Evolutionary conservation across 2,113 vertebrate genomes (phyloP).

Genomic region (Lates calcarifer): DNA sequence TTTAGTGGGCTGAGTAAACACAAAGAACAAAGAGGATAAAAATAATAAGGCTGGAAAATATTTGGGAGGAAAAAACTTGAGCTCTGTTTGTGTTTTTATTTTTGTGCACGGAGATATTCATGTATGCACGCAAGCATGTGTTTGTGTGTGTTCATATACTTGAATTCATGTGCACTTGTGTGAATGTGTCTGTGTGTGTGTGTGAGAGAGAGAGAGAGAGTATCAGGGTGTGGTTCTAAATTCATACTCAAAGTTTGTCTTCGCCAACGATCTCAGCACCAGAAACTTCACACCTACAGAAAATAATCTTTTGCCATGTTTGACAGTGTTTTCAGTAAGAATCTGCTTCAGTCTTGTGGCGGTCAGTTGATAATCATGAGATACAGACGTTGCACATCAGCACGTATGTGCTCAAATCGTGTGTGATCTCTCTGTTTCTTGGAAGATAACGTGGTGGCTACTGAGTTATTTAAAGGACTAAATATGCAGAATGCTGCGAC

Average conservation of each 20-base stretch:
- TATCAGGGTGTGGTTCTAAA: constrained; percentile 45
- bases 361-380: constrained; percentile 51
- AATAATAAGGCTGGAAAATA: constrained; percentile 65
- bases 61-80: constrained; percentile 50
- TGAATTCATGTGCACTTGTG: not conserved
- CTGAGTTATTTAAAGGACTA: constrained; percentile 28
- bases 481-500: not conserved
- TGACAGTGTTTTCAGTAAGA: not conserved
- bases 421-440: constrained; percentile 12
- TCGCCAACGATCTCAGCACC: constrained; percentile 14
- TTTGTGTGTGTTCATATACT: constrained; percentile 11
- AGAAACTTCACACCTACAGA: constrained; percentile 27
- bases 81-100: constrained; percentile 40
- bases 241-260: not conserved
- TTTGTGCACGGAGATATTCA: constrained; percentile 23
- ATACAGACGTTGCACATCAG: constrained; percentile 22
- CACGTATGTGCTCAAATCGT: not conserved
- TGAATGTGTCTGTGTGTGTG: not conserved
- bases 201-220: not conserved
- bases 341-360: constrained; percentile 23
- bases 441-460: constrained; percentile 7
- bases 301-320: not conserved
- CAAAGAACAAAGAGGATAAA: constrained; percentile 61
- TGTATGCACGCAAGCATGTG: constrained; percentile 1
- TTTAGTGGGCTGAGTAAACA: constrained; percentile 67